Percentiles rank a stretch among this genome's conserved stretches.
These are phyloP conservation scores for Lytechinus pictus DNA, from an alignment of 35 echinoderm and acorn worm genomes.

Conservation along the genomic window DNA sequence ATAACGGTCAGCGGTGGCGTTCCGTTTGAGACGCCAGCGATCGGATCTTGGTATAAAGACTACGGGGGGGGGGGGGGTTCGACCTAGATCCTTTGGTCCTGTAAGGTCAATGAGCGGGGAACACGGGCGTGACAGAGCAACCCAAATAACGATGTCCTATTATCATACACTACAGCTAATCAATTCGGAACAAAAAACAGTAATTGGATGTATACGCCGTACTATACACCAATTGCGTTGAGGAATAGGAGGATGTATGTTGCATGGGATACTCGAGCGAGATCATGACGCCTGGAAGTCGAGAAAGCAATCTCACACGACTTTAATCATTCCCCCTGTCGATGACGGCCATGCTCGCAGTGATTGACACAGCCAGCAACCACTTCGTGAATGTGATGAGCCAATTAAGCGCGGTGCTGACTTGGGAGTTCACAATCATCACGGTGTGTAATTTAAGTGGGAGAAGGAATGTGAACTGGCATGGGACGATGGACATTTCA, in stretches of 20 bases:
- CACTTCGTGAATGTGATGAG: neutral
- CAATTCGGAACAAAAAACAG: neutral
- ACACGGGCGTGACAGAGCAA: neutral
- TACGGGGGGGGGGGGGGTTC: neutral
- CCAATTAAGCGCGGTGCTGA: neutral
- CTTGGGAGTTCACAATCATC: neutral
- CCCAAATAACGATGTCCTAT: neutral
- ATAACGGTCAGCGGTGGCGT: neutral
- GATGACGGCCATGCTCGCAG: neutral
- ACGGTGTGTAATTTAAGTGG: neutral
- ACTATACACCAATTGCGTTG: neutral
- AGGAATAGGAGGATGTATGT: neutral
- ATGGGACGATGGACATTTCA: neutral
- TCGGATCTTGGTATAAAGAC: neutral
- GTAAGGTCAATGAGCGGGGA: neutral
- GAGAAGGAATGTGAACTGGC: neutral
- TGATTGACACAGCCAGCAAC: neutral
- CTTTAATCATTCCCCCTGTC: slow-evolving; percentile 2
- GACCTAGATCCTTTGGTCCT: neutral
- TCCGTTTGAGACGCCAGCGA: neutral
- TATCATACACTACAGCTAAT: neutral
- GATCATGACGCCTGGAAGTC: neutral
- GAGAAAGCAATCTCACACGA: slow-evolving; percentile 10
- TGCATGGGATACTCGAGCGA: neutral
- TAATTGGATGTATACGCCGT: neutral